A percentile compares a stretch with the other conserved stretches of the same genome.
Conservation (phyloP, 1,140 invertebrate species). For the Halesus radiatus region DNA sequence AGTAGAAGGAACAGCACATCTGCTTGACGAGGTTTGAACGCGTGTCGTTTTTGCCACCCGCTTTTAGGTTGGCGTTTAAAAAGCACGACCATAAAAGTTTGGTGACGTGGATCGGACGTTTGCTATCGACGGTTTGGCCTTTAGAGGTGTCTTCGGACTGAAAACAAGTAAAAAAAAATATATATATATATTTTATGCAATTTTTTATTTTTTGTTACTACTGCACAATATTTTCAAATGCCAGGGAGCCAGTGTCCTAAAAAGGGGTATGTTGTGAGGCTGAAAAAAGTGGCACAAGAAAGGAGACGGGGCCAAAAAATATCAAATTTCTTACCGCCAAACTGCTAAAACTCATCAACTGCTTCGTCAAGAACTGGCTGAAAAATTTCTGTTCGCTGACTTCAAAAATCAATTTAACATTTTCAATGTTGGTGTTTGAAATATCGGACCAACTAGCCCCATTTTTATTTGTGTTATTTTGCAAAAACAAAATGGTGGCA, state of each 20-base stretch:
- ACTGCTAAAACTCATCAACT: constrained; percentile 26
- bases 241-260: no score
- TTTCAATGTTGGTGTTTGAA: constrained; percentile 27
- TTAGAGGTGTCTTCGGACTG: constrained; percentile 16
- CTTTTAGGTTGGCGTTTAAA: constrained; percentile 41
- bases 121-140: background rate
- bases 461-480: constrained; percentile 16
- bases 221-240: no score
- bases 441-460: constrained; percentile 37
- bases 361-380: constrained; percentile 43
- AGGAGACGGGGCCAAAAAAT: no score
- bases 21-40: constrained; percentile 43
- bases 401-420: constrained; percentile 45
- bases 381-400: constrained; percentile 41
- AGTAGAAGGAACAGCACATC: constrained; percentile 44
- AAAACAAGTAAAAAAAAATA: background rate
- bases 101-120: constrained; percentile 7
- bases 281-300: no score
- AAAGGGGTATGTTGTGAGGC: no score
- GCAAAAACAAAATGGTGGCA: constrained; percentile 25
- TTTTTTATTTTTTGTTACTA: no score
- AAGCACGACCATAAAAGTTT: constrained; percentile 45
- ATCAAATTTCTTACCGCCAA: constrained; percentile 18
- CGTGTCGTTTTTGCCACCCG: constrained; percentile 43
- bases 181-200: background rate